These are phyloP conservation scores for Dysdera silvatica DNA, from an alignment of 1,140 invertebrate species.

Conservation along the genomic window DNA sequence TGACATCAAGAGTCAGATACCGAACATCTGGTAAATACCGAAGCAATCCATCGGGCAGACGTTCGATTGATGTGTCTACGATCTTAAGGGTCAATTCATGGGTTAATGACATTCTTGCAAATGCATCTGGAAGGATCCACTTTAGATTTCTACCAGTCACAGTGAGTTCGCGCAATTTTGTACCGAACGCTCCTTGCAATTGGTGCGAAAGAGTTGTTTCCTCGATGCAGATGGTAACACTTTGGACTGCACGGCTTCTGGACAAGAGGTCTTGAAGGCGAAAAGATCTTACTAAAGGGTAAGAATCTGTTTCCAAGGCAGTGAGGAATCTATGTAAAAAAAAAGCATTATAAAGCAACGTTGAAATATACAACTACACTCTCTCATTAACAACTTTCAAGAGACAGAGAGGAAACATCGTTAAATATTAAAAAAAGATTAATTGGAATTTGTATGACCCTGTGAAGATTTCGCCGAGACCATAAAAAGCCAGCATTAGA, in stretches of 20 bases:
- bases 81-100: conserved; percentile 31
- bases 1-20: conserved; percentile 31
- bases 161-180: conserved; percentile 29
- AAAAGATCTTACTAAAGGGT: conserved; percentile 31
- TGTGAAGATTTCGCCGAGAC: too few relatives aligned
- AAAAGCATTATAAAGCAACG: too few relatives aligned
- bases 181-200: conserved; percentile 34
- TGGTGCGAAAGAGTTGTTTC: conserved; percentile 32
- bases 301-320: conserved; percentile 28
- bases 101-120: conserved; percentile 10
- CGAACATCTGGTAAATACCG: conserved; percentile 31
- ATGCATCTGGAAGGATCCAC: conserved; percentile 33
- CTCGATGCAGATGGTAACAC: conserved; percentile 22
- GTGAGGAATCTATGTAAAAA: conserved; percentile 33
- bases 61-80: conserved; percentile 18
- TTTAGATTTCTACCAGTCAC: conserved; percentile 29
- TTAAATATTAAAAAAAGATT: too few relatives aligned
- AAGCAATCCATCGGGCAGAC: conserved; percentile 29
- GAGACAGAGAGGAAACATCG: too few relatives aligned
- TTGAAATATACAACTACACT: too few relatives aligned
- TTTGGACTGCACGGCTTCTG: conserved; percentile 16
- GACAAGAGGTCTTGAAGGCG: conserved; percentile 32
- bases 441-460: too few relatives aligned
- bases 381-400: too few relatives aligned
- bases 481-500: too few relatives aligned